Evolutionary conservation across 2,888 invertebrate species (phyloP), one percentile per base, ranked within the genome.

Genomic region (Gibbula magus): DNA sequence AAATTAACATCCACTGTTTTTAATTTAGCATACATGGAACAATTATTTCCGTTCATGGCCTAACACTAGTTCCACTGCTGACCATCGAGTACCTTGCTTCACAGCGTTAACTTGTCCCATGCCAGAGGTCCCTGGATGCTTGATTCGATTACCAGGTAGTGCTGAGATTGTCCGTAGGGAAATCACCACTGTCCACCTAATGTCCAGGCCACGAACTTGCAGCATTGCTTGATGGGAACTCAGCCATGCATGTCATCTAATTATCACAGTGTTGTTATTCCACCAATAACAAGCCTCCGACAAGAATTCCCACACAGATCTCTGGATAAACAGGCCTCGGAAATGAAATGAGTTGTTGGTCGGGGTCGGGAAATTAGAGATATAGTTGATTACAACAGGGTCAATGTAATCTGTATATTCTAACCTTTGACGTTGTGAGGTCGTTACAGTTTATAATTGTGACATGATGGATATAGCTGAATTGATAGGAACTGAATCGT

Each of bases 61-160:
- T 45, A 45, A 45, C 13, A 45, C 45, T 10, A 4, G 45, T 45
- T 45, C 13, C 10, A 45, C 10, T 45, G 45, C 45, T 45, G 45
- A 10, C 45, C 45, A 13, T 45, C 45, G 13, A 10, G 10, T 13
- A 45, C 45, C 45, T 10, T 45, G 45, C 10, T 45, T 45, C 45
- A 45, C 45, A 45, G 13, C 13, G 45, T 13, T 45, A 45, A 45
- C 61, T 25, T 25, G 61, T 29, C 25, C 29, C 61, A 22, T 29
- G 61, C 10, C 16, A 25, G 0, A 2, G 7, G 61, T 20, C 61
- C 29, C 61, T 61, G 61, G 18, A 61, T n/a, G 16, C 61, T 29
- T 20, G 61, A 61, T 61, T 61, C 61, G 10, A 61, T 61, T 61
- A 61, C 61, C 29, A 61, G 61, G 61, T 61, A 61, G 29, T 61